These are phyloP conservation scores for Mizuhopecten yessoensis DNA, from an alignment of 1,140 invertebrate genomes.

Conservation along the genomic window DNA sequence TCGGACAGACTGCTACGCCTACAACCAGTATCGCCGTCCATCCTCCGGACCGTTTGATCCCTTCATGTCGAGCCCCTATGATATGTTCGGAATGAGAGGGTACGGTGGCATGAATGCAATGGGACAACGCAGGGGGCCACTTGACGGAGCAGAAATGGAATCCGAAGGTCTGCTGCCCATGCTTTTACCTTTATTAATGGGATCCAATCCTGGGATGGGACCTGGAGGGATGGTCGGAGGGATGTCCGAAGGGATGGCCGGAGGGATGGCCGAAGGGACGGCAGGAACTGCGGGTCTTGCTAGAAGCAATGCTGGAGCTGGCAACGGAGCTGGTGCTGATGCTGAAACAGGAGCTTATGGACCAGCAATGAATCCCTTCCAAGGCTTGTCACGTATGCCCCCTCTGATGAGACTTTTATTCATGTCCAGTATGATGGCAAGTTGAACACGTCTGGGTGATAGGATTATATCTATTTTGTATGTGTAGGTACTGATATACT, in stretches of 20 bases:
- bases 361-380: neutral
- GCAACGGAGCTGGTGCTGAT: neutral
- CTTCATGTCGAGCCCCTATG: neutral
- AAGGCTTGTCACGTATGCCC: neutral
- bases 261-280: too few relatives aligned
- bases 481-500: too few relatives aligned
- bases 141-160: neutral
- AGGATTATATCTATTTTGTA: too few relatives aligned
- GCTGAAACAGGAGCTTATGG: neutral
- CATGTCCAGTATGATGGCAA: neutral
- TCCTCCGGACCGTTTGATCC: neutral
- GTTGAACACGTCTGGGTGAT: neutral
- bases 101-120: neutral
- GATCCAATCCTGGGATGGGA: too few relatives aligned
- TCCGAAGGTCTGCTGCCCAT: neutral
- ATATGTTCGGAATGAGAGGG: neutral
- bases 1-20: conserved; percentile 2
- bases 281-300: too few relatives aligned
- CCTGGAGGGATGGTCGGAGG: too few relatives aligned
- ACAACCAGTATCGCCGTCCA: neutral
- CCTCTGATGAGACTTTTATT: neutral
- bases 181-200: neutral
- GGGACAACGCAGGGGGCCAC: neutral
- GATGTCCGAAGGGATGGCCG: too few relatives aligned
- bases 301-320: too few relatives aligned